Conservation (phyloP, 2,888 invertebrate species). For the Anagyrus pseudococci region DNA sequence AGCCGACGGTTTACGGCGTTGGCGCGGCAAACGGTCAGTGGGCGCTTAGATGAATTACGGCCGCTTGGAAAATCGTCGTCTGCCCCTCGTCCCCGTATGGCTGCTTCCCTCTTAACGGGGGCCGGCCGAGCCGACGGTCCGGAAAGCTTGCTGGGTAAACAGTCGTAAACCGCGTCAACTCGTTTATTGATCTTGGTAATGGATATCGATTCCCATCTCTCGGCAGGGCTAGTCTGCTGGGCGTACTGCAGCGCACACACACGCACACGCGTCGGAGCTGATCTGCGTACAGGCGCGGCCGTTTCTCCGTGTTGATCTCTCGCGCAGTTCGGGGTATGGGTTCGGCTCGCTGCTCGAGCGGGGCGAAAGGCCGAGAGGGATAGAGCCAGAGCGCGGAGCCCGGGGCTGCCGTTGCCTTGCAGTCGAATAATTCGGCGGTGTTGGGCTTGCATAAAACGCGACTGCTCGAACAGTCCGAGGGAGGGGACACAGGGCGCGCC, state of each 20-base stretch:
- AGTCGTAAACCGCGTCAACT: conserved; percentile 43
- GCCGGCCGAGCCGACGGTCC: conserved; percentile 14
- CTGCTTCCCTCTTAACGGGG: conserved; percentile 14
- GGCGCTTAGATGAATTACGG: conserved; percentile 45
- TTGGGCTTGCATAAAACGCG: too few species aligned
- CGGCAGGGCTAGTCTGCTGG: not conserved
- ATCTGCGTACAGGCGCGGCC: too few species aligned
- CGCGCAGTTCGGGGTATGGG: too few species aligned
- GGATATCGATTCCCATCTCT: conserved; percentile 38
- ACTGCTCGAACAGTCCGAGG: too few species aligned
- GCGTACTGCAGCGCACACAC: not conserved
- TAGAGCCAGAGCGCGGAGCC: too few species aligned
- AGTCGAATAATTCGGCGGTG: too few species aligned
- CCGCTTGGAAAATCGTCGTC: conserved; percentile 45
- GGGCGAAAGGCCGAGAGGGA: too few species aligned
- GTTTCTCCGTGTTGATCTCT: too few species aligned
- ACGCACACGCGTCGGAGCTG: too few species aligned
- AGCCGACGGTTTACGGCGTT: conserved; percentile 44
- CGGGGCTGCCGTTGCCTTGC: too few species aligned
- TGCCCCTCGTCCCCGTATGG: not conserved
- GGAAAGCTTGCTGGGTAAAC: conserved; percentile 46
- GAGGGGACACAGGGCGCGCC: too few species aligned
- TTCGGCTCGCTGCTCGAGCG: too few species aligned
- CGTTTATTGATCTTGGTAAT: conserved; percentile 43
- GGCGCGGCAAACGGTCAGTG: conserved; percentile 8